These are phyloP conservation scores for Epizoanthus ramosus DNA, from an alignment of 92 coral and sea anemone species.

Conservation along the genomic window DNA sequence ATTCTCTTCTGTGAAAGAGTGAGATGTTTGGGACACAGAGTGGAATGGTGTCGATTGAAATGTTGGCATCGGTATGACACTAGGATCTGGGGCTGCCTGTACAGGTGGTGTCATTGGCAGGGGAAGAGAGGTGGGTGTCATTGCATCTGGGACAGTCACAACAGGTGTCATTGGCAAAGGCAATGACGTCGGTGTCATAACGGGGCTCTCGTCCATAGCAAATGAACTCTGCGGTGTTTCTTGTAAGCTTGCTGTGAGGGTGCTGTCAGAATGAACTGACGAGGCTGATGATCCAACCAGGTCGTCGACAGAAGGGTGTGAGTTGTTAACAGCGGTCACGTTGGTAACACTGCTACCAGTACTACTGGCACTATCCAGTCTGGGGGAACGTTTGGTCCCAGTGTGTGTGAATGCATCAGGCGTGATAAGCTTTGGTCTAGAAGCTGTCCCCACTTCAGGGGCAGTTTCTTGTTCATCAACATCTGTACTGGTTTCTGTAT, in stretches of 20 bases:
- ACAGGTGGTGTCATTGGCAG: slow-evolving; percentile 47
- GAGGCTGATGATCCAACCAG: slow-evolving; percentile 76
- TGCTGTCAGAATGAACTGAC: slow-evolving; percentile 82
- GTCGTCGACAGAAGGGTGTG: slow-evolving; percentile 66
- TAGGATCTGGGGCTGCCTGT: slow-evolving; percentile 56
- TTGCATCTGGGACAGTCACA: slow-evolving; percentile 23
- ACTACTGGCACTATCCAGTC: slow-evolving; percentile 66
- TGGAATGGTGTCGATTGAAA: slow-evolving; percentile 65
- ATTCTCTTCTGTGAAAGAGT: no score
- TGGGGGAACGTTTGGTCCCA: slow-evolving; percentile 49
- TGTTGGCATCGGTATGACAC: slow-evolving; percentile 59
- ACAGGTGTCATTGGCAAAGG: slow-evolving; percentile 79
- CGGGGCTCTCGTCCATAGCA: slow-evolving; percentile 45
- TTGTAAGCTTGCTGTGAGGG: slow-evolving; percentile 68
- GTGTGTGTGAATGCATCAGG: slow-evolving; percentile 86
- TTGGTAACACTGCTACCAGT: slow-evolving; percentile 80
- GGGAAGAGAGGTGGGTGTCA: slow-evolving; percentile 60
- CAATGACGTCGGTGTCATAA: slow-evolving; percentile 79
- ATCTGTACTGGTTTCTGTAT: slow-evolving; percentile 86
- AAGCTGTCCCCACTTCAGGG: slow-evolving; percentile 56
- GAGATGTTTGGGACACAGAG: not conserved
- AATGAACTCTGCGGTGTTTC: slow-evolving; percentile 68
- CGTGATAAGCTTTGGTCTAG: slow-evolving; percentile 75
- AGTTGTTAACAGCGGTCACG: slow-evolving; percentile 76
- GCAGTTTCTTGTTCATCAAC: slow-evolving; percentile 70